A percentile compares a stretch with the other conserved stretches of the same genome.
phyloP scores from a whole-genome alignment of 2,888 invertebrate genomes.

The Sepioteuthis lessoniana region DNA sequence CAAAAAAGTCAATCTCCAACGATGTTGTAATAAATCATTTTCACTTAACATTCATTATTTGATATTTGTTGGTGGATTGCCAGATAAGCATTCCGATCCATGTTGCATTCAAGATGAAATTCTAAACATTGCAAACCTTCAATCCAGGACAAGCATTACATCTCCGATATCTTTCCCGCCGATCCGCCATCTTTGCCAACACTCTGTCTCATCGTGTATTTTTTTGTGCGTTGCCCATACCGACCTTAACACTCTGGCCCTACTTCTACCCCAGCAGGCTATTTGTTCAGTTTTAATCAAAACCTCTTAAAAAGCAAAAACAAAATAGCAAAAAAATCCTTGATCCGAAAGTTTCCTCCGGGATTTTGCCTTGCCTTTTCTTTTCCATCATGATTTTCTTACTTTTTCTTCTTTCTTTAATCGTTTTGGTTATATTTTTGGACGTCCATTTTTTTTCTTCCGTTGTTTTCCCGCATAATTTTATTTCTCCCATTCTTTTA shows the following conservation, averaged over 20 bases:
- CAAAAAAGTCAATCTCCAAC: not conserved
- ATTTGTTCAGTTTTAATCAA: not conserved
- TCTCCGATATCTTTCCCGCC: not conserved
- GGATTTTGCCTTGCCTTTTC: too few relatives aligned
- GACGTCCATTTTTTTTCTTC: too few relatives aligned
- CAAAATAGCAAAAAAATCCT: too few relatives aligned
- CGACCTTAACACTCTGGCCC: not conserved
- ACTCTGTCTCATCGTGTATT: not conserved
- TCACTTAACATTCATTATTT: conserved; percentile 23
- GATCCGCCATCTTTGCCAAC: not conserved
- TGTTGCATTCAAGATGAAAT: not conserved
- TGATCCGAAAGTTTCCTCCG: too few relatives aligned
- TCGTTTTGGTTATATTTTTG: too few relatives aligned
- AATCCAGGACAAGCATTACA: not conserved
- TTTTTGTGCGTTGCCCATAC: not conserved
- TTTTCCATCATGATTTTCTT: too few relatives aligned
- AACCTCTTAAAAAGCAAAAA: conserved; percentile 33
- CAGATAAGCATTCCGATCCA: not conserved
- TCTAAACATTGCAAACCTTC: not conserved
- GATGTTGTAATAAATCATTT: conserved; percentile 6
- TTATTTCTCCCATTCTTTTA: too few relatives aligned
- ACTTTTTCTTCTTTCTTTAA: too few relatives aligned
- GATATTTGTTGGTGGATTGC: not conserved
- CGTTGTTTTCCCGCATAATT: too few relatives aligned
- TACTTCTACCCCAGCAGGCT: not conserved